phyloP scores from a whole-genome alignment of 2,888 invertebrate genomes.

The Zele albiditarsus region DNA sequence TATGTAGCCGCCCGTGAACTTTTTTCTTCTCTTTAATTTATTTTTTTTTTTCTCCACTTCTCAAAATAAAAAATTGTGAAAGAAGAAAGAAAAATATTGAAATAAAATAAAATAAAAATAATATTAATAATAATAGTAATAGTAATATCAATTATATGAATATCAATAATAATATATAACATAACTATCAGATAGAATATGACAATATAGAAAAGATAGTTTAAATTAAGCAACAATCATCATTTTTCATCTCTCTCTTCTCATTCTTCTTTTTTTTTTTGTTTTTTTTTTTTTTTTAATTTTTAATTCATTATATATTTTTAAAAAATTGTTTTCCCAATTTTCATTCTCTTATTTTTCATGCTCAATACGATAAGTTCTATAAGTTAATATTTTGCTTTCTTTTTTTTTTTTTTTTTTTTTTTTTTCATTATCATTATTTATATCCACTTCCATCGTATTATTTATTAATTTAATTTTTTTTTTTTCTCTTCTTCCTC shows the following conservation, averaged over 20 bases:
- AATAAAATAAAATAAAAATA: constrained; percentile 52
- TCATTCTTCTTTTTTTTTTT: too few species aligned
- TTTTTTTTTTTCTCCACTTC: not conserved
- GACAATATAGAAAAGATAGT: constrained; percentile 71
- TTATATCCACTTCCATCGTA: too few species aligned
- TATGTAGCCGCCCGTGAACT: too few species aligned
- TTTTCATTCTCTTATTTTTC: constrained; percentile 10
- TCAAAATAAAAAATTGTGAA: not conserved
- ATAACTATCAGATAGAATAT: constrained; percentile 72
- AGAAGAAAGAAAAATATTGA: constrained; percentile 41
- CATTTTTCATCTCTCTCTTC: constrained; percentile 52
- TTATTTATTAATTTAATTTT: too few species aligned
- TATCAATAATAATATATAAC: constrained; percentile 60
- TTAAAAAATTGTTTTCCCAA: constrained; percentile 41
- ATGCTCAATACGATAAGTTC: constrained; percentile 39
- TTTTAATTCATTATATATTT: constrained; percentile 46
- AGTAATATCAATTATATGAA: constrained; percentile 58
- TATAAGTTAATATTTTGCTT: constrained; percentile 32
- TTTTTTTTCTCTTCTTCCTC: too few species aligned
- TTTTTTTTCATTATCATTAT: constrained; percentile 28
- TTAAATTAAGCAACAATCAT: constrained; percentile 72
- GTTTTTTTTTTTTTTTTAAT: constrained; percentile 3
- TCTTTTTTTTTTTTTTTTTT: constrained; percentile 46
- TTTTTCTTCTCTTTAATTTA: too few species aligned
- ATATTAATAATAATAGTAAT: constrained; percentile 54